phyloP scores from a whole-genome alignment of 2,888 invertebrate species.

The Noctua janthe region DNA sequence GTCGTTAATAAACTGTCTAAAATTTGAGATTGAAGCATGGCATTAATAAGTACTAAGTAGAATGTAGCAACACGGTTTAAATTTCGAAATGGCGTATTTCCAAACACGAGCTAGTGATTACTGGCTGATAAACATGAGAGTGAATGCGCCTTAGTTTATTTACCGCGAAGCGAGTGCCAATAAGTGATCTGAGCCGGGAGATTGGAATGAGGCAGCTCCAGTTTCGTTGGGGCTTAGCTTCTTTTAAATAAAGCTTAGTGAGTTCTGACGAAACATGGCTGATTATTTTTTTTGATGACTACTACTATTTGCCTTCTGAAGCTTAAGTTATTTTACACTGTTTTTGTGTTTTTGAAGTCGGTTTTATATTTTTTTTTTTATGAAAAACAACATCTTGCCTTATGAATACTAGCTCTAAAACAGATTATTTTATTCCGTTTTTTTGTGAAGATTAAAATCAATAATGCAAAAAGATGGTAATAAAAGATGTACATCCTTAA shows the following conservation, averaged over 20 bases:
- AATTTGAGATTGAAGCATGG: conserved; percentile 2
- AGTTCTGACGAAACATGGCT: background rate
- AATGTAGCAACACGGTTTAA: conserved; percentile 13
- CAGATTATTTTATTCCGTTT: background rate
- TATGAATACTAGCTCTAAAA: background rate
- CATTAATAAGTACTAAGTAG: background rate
- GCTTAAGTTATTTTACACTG: too few relatives aligned
- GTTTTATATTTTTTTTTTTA: too few relatives aligned
- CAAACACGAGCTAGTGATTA: conserved; percentile 34
- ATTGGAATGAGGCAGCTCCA: conserved; percentile 61
- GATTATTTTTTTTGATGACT: too few relatives aligned
- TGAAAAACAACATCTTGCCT: too few relatives aligned
- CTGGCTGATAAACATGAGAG: conserved; percentile 37
- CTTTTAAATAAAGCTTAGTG: conserved; percentile 7
- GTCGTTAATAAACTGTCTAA: conserved; percentile 4
- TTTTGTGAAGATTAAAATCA: background rate
- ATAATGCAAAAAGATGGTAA: background rate
- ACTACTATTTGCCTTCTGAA: background rate
- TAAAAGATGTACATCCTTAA: background rate
- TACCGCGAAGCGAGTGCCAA: conserved; percentile 57
- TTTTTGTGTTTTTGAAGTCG: too few relatives aligned
- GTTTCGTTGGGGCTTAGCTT: conserved; percentile 20
- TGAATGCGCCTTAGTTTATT: conserved; percentile 41
- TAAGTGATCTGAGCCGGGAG: conserved; percentile 69
- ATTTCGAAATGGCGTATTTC: conserved; percentile 36